These are phyloP conservation scores for Hypena proboscidalis DNA, from an alignment of 2,888 invertebrate genomes.

Conservation along the genomic window DNA sequence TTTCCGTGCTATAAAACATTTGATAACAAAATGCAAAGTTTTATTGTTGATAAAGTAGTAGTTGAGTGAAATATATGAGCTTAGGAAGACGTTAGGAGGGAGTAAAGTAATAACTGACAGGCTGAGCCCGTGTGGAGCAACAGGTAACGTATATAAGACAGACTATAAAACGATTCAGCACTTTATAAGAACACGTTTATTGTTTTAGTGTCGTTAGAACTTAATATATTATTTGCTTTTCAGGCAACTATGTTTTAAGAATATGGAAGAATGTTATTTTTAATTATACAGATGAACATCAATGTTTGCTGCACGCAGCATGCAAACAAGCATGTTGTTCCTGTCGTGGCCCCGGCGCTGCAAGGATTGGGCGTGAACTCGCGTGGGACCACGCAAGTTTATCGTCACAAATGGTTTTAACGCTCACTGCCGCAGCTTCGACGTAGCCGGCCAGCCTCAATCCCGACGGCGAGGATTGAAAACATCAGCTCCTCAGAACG, in stretches of 20 bases:
- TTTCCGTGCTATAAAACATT: not conserved
- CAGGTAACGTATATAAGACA: slow-evolving; percentile 25
- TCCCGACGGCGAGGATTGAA: too few species aligned
- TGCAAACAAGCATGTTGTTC: too few species aligned
- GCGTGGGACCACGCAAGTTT: too few species aligned
- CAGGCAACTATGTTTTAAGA: too few species aligned
- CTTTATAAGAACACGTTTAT: slow-evolving; percentile 1
- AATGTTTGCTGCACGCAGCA: not conserved
- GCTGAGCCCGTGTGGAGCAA: slow-evolving; percentile 19
- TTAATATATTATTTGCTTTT: not conserved
- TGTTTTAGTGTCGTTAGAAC: slow-evolving; percentile 1
- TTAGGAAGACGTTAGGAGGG: slow-evolving; percentile 23
- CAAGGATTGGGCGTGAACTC: too few species aligned
- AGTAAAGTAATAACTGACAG: slow-evolving; percentile 32
- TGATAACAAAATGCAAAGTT: not conserved
- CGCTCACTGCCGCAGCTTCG: too few species aligned
- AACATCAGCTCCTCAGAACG: too few species aligned
- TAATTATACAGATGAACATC: too few species aligned
- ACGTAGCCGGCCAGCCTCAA: too few species aligned
- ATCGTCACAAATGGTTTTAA: too few species aligned
- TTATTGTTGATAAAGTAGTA: slow-evolving; percentile 17
- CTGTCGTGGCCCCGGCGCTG: too few species aligned
- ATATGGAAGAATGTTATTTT: too few species aligned
- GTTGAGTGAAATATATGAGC: slow-evolving; percentile 16
- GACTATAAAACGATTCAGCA: slow-evolving; percentile 10